Conservation (phyloP, 2,888 invertebrate species). For the Elegia similella region DNA sequence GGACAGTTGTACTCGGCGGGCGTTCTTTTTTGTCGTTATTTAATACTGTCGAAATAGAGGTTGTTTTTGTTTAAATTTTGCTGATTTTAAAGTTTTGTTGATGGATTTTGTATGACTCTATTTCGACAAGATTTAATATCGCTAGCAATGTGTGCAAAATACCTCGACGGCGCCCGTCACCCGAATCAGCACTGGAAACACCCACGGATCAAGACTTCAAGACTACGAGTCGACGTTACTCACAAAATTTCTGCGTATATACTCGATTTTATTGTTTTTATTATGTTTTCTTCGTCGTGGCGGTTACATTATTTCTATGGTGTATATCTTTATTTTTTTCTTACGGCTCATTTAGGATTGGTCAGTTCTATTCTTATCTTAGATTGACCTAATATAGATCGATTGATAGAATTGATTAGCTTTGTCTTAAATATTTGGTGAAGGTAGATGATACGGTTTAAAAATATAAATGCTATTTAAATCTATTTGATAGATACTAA, state of each 20-base stretch:
- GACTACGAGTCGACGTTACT: constrained; percentile 1
- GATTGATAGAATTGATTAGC: constrained; percentile 29
- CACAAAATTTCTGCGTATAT: constrained; percentile 2
- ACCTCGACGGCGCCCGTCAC: constrained; percentile 63
- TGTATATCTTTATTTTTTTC: constrained; percentile 22
- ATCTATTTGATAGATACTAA: constrained; percentile 51
- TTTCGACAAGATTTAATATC: constrained; percentile 65
- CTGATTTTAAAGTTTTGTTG: constrained; percentile 5
- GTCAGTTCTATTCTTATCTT: constrained; percentile 13
- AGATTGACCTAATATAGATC: constrained; percentile 15
- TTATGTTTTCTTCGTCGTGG: constrained; percentile 6
- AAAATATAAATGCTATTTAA: constrained; percentile 36
- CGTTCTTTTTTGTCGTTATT: constrained; percentile 60
- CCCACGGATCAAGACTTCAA: constrained; percentile 30
- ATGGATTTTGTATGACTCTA: constrained; percentile 31
- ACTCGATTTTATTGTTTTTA: constrained; percentile 17
- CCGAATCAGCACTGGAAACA: constrained; percentile 65
- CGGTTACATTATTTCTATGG: constrained; percentile 17
- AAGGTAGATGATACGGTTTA: constrained; percentile 51
- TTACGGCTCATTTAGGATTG: constrained; percentile 17
- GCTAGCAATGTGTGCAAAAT: constrained; percentile 79
- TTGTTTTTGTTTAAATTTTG: constrained; percentile 19
- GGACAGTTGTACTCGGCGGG: constrained; percentile 67
- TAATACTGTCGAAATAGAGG: constrained; percentile 60
- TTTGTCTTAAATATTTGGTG: constrained; percentile 50